phyloP scores from a whole-genome alignment of 2,797 vertebrate genomes.

The Onychomys arenicola region DNA sequence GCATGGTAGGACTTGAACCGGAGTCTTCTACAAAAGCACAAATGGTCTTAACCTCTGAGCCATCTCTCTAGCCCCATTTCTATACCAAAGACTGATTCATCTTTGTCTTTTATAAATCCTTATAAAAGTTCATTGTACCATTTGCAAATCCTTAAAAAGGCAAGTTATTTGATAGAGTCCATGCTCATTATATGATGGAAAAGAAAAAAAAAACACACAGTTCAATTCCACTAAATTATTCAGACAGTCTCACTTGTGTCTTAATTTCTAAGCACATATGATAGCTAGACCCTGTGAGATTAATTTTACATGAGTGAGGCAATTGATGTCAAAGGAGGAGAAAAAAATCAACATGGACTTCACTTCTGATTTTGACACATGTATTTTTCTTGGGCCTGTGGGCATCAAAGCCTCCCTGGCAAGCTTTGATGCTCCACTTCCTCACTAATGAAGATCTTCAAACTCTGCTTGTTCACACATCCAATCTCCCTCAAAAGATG shows the following conservation, averaged over 20 bases:
- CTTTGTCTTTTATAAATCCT: background rate
- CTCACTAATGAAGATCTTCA: slow-evolving; percentile 75
- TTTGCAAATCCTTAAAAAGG: background rate
- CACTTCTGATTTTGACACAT: slow-evolving; percentile 67
- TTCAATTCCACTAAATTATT: slow-evolving; percentile 38
- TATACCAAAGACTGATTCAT: background rate
- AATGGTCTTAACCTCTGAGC: background rate
- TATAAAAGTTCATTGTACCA: background rate
- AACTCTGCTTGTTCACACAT: slow-evolving; percentile 56
- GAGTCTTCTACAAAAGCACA: background rate
- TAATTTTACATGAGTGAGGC: slow-evolving; percentile 68
- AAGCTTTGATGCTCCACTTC: slow-evolving; percentile 72
- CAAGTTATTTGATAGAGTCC: background rate
- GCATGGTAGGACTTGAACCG: background rate
- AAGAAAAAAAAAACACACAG: background rate
- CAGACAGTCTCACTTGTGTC: slow-evolving; percentile 41
- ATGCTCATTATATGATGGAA: slow-evolving; percentile 3
- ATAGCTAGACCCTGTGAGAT: slow-evolving; percentile 57
- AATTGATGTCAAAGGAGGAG: slow-evolving; percentile 68
- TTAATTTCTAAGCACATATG: slow-evolving; percentile 70
- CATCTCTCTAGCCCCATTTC: background rate
- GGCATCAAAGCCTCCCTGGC: slow-evolving; percentile 61
- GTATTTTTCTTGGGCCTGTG: slow-evolving; percentile 72
- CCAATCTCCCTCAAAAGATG: slow-evolving; percentile 57
- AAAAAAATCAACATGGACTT: slow-evolving; percentile 59